Evolutionary conservation across 2,113 vertebrate species (phyloP).

Genomic region (Thamnaconus septentrionalis): DNA sequence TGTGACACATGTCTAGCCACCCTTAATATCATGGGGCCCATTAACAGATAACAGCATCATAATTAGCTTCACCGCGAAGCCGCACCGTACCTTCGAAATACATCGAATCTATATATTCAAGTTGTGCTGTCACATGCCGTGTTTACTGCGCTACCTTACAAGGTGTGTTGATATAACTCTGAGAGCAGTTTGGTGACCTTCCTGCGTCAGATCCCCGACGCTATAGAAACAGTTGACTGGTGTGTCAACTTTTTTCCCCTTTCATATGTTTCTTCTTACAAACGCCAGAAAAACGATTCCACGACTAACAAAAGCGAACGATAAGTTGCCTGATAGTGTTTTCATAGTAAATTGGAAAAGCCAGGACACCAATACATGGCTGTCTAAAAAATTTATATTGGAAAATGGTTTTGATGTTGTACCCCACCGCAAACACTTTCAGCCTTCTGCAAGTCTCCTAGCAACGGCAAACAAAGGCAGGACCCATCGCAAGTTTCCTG

Average conservation of each 20-base stretch:
- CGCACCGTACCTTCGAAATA: constrained; percentile 55
- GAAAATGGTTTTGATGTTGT: constrained; percentile 82
- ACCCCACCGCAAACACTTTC: constrained; percentile 81
- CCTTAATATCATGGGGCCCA: constrained; percentile 68
- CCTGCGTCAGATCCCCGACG: no score
- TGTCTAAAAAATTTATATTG: constrained; percentile 81
- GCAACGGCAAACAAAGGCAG: constrained; percentile 85
- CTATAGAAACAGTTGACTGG: no score
- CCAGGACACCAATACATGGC: constrained; percentile 67
- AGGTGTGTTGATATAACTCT: no score
- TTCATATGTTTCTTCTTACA: constrained; percentile 21
- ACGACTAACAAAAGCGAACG: constrained; percentile 40
- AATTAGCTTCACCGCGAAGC: constrained; percentile 70
- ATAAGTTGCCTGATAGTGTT: constrained; percentile 63
- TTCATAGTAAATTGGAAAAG: constrained; percentile 57
- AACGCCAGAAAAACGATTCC: constrained; percentile 35
- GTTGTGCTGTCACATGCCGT: constrained; percentile 1
- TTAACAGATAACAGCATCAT: constrained; percentile 69
- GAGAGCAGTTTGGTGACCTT: no score
- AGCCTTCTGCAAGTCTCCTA: constrained; percentile 78
- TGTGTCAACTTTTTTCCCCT: neutral
- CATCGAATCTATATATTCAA: constrained; percentile 56
- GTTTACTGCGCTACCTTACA: no score
- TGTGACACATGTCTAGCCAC: constrained; percentile 76
- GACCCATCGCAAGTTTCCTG: constrained; percentile 84